Base-by-base conservation (phyloP, 2,797 vertebrate genomes). In the Lacerta agilis region DNA sequence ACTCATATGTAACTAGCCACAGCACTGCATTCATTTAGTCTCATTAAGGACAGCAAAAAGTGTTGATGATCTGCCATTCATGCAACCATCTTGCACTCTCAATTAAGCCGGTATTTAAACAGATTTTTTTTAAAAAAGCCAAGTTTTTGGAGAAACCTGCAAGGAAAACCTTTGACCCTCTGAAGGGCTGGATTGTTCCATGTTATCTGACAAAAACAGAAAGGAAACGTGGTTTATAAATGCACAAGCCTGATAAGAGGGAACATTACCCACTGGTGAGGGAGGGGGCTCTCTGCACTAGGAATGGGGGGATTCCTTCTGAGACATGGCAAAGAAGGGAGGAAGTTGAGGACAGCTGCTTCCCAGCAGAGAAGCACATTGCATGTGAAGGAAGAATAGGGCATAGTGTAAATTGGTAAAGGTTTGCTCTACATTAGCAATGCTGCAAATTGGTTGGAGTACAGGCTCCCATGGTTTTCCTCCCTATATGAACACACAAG, bases 221-320 rank as follows among this genome's bases (percentile, higher is more conserved):
- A 85, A 93, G 93, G 94, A 95, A 96, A 92, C 71, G 36, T 90
- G 87, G 89, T 43, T 75, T 85, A 87, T 87, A 82, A 41, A 87
- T 89, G 94, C 86, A 75, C 79, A 87, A 78, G 64, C 33, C 76
- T 91, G 93, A 95, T 94, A 95, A 93, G 88, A 43, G 41, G 23
- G 84, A 92, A 61, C 8, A 23, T 86, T 43, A 61, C 23, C 67
- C 78, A 79, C 38, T 71, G 6, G 4, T 20, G 7, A 11, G 72
- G 87, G 69, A 55, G 90, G n/a, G 79, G 61, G 75, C 91, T 90
- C 76, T 58, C 61, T 73, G 84, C 4, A 0, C 41, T 79, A 73
- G 77, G 81, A 92, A 84, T 71, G 23, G 23, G 33, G 33, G 61
- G n/a, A 82, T 89, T 90, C 85, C 87, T 76, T 86, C 25, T 86